Evolutionary conservation across 2,797 vertebrate species (phyloP), one percentile per base, ranked within the genome.

Genomic region (Chaetodon trifasciatus): DNA sequence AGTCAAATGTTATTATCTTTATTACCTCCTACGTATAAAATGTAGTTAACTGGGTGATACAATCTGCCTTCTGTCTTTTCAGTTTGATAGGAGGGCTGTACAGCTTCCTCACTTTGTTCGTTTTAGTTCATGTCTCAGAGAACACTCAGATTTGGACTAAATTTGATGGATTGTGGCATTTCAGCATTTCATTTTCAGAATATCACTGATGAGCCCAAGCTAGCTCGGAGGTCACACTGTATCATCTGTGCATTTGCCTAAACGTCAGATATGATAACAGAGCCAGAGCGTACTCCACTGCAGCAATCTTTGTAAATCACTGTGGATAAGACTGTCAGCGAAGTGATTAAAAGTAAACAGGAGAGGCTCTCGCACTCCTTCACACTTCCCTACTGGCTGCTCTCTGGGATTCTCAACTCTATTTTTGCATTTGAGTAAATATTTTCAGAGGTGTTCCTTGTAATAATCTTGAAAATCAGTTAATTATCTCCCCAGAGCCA

Each of bases 351-450:
- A 86, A 78, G 69, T 57, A 77, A 87, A 75, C 67, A 76, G 50
- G 72, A 46, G 57, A 40, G 53, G 53, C 68, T 83, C 68, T 56
- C 58, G 75, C 35, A 23, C 70, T 73, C 23, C 28, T 23, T 77
- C 63, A 49, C 78, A 65, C 78, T 81, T 89, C 69, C 86, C 24
- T 39, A 0, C 21, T 89, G 83, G 89, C 85, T 63, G 23, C 57
- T 76, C 28, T 86, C 86, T 88, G 84, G 56, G 53, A 64, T 28
- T 63, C 32, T 62, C 19, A 32, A 39, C 47, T 81, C 76, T 61
- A 24, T 70, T 79, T 72, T 62, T 63, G 28, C 28, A 52, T 88
- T 79, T 58, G 46, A 73, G 61, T 60, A 89, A 84, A 87, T 77
- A 78, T 78, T 87, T 67, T 65, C 73, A 74, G 60, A 69, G 21